Evolutionary conservation across 2,113 vertebrate species (phyloP).

Genomic region (Thamnophis sirtalis): DNA sequence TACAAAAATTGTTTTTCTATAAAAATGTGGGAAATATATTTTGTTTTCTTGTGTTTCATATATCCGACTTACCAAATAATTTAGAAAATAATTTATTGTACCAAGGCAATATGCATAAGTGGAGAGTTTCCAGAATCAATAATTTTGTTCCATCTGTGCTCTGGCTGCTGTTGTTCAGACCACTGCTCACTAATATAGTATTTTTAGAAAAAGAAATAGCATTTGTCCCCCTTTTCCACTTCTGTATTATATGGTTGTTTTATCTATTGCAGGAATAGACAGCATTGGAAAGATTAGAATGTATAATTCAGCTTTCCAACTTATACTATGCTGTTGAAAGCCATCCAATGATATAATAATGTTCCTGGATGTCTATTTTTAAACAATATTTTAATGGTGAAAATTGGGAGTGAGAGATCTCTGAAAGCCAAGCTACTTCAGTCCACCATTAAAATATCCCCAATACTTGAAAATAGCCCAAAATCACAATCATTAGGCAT

Average conservation of each 20-base stretch:
- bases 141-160: neutral
- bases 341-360: neutral
- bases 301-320: neutral
- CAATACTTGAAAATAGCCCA: neutral
- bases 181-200: neutral
- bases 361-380: neutral
- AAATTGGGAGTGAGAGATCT: neutral
- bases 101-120: neutral
- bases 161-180: neutral
- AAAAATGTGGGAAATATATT: neutral
- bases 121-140: neutral
- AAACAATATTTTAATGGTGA: neutral
- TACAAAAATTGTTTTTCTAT: neutral
- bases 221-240: neutral
- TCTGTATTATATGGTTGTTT: neutral
- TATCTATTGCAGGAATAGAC: neutral
- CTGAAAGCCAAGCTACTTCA: neutral
- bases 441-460: neutral
- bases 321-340: neutral
- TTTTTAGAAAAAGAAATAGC: neutral
- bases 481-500: neutral
- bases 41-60: neutral
- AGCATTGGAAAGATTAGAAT: neutral
- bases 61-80: neutral
- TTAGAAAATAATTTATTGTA: neutral